Percentiles rank a stretch among this genome's conserved stretches.
These are phyloP conservation scores for Polietes domitor DNA, from an alignment of 2,888 invertebrate species.

Conservation along the genomic window DNA sequence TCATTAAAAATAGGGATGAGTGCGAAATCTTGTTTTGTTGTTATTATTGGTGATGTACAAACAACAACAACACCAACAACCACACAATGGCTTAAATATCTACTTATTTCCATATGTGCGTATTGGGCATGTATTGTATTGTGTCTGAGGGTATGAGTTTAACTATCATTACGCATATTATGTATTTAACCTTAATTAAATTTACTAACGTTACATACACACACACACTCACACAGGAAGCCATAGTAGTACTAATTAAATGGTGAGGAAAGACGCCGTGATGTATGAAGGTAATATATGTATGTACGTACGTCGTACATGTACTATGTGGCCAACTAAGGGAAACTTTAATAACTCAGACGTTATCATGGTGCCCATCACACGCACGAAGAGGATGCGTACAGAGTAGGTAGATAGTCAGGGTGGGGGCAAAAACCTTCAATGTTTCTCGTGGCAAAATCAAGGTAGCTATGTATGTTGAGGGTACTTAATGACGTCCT, in stretches of 20 bases:
- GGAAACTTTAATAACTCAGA: no score
- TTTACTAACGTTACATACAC: slow-evolving; percentile 23
- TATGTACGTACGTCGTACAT: not conserved
- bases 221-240: not conserved
- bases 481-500: no score
- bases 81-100: not conserved
- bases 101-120: not conserved
- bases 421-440: no score
- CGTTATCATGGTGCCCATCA: no score
- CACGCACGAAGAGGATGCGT: no score
- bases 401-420: no score
- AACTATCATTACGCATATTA: slow-evolving; percentile 46
- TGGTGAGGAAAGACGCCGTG: not conserved
- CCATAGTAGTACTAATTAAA: not conserved
- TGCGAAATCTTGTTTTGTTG: slow-evolving; percentile 11
- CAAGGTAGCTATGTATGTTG: no score
- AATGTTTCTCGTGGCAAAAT: no score
- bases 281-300: not conserved
- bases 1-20: slow-evolving; percentile 16
- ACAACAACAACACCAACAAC: no score
- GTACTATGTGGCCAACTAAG: no score
- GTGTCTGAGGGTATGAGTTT: slow-evolving; percentile 22
- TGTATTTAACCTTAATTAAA: slow-evolving; percentile 63
- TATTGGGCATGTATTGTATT: not conserved
- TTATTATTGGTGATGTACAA: slow-evolving; percentile 4